Base-by-base conservation (phyloP, 2,888 invertebrate species). In the Octonoba sinensis region DNA sequence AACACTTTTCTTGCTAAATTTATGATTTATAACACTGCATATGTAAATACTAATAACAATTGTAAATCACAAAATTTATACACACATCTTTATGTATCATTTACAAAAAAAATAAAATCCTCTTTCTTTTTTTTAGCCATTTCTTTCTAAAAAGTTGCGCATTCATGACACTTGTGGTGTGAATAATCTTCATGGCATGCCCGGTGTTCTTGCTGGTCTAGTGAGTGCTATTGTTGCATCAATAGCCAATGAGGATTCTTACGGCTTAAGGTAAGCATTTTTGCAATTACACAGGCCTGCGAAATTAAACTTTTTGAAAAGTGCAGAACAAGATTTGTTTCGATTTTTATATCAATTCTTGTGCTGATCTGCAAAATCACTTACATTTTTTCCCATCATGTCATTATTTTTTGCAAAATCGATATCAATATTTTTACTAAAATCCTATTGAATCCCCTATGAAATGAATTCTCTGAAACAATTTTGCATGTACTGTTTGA, bases 161-260 rank as follows among this genome's bases (percentile, higher is more conserved):
- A 88, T 96, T 54, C 92, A 93, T 86, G 96, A 96, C 88, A 96
- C 96, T 0, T 98, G 97, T 87, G 98, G 98, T 8, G 96, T 98
- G 1, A 93, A 98, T 90, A 98, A 98, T 90, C 92, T 99, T 18
- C 98, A 99, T 88, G 98, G 97, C 0, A 95, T 97, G 93, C 98
- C 98, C 0, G 97, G 95, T 1, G 88, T 98, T 1, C 89, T 95
- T 65, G 95, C 96, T 0, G 97, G 94, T 44, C 87, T 97, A 72
- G 91, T 94, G 51, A 93, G 95, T 0, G 92, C 93, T 0, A 87
- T 96, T 56, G 92, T 94, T 88, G 94, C 96, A 2, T 91, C 90
- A 0, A 85, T 94, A 46, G 95, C 94, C 0, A 92, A 92, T 0
- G 89, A 91, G 86, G 90, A 91, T 0, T 88, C 89, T 20, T 96